phyloP scores from a whole-genome alignment of 2,888 invertebrate species.

The Drosophila basisetae region DNA sequence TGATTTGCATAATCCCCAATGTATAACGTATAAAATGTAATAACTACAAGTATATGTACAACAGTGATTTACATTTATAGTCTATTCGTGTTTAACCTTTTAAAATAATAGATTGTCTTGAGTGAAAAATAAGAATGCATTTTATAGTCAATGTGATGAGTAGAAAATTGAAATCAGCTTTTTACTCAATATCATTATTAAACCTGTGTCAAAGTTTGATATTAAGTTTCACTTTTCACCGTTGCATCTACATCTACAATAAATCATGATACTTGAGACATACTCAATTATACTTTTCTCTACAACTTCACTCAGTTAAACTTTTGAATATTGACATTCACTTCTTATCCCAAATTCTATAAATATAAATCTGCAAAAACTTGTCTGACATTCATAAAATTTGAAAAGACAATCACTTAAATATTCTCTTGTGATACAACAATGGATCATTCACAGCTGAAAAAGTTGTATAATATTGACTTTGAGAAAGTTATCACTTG shows the following conservation, averaged over 20 bases:
- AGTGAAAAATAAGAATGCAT: background rate
- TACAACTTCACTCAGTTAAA: background rate
- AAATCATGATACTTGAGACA: constrained; percentile 3
- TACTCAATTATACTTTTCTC: background rate
- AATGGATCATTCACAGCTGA: background rate
- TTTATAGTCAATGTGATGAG: background rate
- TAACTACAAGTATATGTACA: constrained; percentile 29
- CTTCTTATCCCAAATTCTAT: background rate
- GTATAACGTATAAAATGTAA: constrained; percentile 31
- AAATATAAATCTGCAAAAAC: background rate
- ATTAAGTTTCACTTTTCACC: background rate
- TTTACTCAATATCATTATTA: background rate
- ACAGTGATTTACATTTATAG: constrained; percentile 56
- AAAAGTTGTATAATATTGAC: background rate
- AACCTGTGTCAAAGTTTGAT: constrained; percentile 5
- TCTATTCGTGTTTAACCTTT: constrained; percentile 17
- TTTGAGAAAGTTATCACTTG: constrained; percentile 1
- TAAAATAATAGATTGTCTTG: background rate
- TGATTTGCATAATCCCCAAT: constrained; percentile 67
- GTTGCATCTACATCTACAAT: background rate
- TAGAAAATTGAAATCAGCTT: background rate
- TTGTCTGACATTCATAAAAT: background rate
- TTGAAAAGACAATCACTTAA: background rate
- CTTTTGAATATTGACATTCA: constrained; percentile 7
- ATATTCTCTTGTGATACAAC: background rate